Evolutionary conservation across 2,797 vertebrate species (phyloP), one percentile per base, ranked within the genome.

Genomic region (Alosa sapidissima): DNA sequence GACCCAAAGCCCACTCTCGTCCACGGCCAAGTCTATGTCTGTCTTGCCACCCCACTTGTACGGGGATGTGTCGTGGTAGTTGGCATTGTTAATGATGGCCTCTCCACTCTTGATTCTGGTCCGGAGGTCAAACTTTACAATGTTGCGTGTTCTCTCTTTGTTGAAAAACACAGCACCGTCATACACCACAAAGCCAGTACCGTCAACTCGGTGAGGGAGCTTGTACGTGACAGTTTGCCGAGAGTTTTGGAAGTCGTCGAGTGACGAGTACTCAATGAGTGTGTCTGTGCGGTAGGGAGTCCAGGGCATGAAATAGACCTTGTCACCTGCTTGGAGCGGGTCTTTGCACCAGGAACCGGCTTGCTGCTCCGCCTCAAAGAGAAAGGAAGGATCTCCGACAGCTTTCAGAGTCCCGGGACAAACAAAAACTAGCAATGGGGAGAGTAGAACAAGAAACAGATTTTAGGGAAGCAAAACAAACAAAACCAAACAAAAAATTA

Each of bases 281-380:
- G 97, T 99, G 92, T 99, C 98, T 3, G 98, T 99, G 92, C 98
- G 97, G 87, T 99, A 99, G 0, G 98, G 98, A 91, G 98, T 99
- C 98, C 98, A 99, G 83, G 98, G 98, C 98, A 99, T 99, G 93
- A 98, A 99, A 96, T 99, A 99, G 93, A 99, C 98, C 96, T 99
- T 99, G 96, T 99, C 98, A 86, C 96, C 98, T 47, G 98, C 98
- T 94, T 99, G 98, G 85, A 99, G 97, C 75, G 98, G 98, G 93
- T 99, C 98, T 95, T 99, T 99, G 94, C 98, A 99, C 98, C 98
- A 99, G 91, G 98, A 97, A 83, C 98, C 98, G 11, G 98, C 98
- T 95, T 99, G 99, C 93, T 99, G 98, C 92, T 99, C 98, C 91
- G 97, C 98, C 96, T 99, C 98, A 92, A 97, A 99, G 88, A 98